Conservation (phyloP, 1,140 invertebrate genomes). For the Drosophila varians region DNA sequence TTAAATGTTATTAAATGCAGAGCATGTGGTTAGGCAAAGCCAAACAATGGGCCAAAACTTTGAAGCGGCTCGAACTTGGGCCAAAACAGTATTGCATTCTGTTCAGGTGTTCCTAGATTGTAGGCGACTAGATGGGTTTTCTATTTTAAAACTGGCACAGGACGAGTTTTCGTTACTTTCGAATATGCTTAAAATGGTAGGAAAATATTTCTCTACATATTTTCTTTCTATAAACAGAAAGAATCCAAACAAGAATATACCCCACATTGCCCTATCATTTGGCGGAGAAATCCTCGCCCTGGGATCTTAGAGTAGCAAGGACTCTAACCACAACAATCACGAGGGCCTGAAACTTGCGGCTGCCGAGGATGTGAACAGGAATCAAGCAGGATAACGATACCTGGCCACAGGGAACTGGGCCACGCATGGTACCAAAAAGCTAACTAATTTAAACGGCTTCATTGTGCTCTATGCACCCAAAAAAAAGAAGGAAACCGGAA, state of each 20-base stretch:
- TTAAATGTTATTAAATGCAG: constrained; percentile 76
- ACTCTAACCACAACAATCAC: constrained; percentile 18
- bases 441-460: constrained; percentile 78
- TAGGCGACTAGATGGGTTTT: not conserved
- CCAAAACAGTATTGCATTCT: constrained; percentile 8
- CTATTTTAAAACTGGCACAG: not conserved
- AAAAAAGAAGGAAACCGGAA: constrained; percentile 67
- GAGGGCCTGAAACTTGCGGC: constrained; percentile 8
- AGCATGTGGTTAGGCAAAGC: constrained; percentile 39
- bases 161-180: too few species aligned
- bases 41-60: constrained; percentile 62
- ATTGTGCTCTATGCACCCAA: constrained; percentile 71
- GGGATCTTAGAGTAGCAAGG: constrained; percentile 5
- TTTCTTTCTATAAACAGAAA: too few species aligned
- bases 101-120: not conserved
- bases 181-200: not conserved
- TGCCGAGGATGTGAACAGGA: not conserved
- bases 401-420: constrained; percentile 49
- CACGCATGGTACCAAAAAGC: constrained; percentile 41
- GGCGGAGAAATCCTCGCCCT: not conserved
- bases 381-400: constrained; percentile 8
- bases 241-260: not conserved
- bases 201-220: too few species aligned
- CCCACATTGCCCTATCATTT: not conserved
- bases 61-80: constrained; percentile 35